Conservation (phyloP, 2,888 invertebrate species). For the Hydriomena furcata region DNA sequence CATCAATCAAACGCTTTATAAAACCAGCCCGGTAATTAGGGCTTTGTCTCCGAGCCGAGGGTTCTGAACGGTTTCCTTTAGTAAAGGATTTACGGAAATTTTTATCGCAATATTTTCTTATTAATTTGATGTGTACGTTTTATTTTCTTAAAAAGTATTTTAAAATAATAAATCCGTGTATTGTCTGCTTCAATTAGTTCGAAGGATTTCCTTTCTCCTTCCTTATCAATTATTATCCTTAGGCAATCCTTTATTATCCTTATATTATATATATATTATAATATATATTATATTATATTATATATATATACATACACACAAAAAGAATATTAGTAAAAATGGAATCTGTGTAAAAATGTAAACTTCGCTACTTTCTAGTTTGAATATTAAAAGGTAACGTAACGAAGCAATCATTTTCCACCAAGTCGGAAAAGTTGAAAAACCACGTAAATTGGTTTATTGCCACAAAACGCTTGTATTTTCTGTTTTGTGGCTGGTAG, state of each 20-base stretch:
- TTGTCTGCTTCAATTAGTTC: too few species aligned
- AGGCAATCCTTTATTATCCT: too few species aligned
- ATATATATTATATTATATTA: too few species aligned
- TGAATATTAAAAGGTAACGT: conserved; percentile 15
- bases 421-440: conserved; percentile 26
- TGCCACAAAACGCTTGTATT: conserved; percentile 37
- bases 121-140: conserved; percentile 11
- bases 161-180: too few species aligned
- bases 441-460: conserved; percentile 38
- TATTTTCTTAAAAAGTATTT: too few species aligned
- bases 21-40: conserved; percentile 47
- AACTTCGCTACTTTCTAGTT: conserved; percentile 11
- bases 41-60: conserved; percentile 37
- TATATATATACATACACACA: too few species aligned
- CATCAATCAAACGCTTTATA: conserved; percentile 57
- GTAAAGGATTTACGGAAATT: conserved; percentile 10
- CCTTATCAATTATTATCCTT: too few species aligned
- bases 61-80: conserved; percentile 21
- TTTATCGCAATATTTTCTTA: conserved; percentile 24
- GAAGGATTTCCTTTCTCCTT: too few species aligned
- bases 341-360: too few species aligned
- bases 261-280: too few species aligned
- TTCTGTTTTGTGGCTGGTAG: conserved; percentile 39
- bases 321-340: too few species aligned
- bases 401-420: conserved; percentile 21